Evolutionary conservation across 2,797 vertebrate genomes (phyloP).

Genomic region (Lithobates pipiens): DNA sequence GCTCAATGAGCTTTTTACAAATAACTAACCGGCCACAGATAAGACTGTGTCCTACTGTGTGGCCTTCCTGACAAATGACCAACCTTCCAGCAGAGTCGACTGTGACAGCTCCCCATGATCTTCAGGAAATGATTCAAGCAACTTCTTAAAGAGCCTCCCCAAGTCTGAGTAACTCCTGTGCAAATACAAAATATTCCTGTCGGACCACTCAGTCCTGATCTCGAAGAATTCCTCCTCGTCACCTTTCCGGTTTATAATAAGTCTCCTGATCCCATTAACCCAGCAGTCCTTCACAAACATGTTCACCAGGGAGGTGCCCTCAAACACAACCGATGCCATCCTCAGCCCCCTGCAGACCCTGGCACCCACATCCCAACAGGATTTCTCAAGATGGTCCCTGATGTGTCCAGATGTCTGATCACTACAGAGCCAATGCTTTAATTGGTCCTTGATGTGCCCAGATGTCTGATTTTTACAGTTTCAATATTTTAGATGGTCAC

Average conservation of each 20-base stretch:
- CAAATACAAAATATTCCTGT: constrained; percentile 93
- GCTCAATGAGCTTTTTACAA: too few species aligned
- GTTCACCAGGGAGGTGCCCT: constrained; percentile 96
- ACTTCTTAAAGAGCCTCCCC: constrained; percentile 86
- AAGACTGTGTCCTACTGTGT: too few species aligned
- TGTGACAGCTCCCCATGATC: constrained; percentile 86
- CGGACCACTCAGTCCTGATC: constrained; percentile 97
- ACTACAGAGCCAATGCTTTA: background rate
- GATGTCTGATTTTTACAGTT: too few species aligned
- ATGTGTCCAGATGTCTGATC: constrained; percentile 25
- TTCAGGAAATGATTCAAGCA: constrained; percentile 90
- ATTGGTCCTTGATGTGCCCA: too few species aligned
- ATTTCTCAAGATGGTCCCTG: background rate
- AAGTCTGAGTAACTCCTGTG: constrained; percentile 92
- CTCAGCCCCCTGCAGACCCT: constrained; percentile 63
- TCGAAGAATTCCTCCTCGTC: constrained; percentile 97
- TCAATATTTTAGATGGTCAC: too few species aligned
- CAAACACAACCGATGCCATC: constrained; percentile 97
- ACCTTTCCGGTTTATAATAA: constrained; percentile 88
- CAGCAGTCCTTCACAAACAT: constrained; percentile 98
- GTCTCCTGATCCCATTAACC: constrained; percentile 94
- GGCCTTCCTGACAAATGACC: background rate
- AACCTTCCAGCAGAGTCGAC: constrained; percentile 88
- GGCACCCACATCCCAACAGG: constrained; percentile 66
- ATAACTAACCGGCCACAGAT: too few species aligned